Evolutionary conservation across 2,797 vertebrate species (phyloP).

Genomic region (Okamejei kenojei): DNA sequence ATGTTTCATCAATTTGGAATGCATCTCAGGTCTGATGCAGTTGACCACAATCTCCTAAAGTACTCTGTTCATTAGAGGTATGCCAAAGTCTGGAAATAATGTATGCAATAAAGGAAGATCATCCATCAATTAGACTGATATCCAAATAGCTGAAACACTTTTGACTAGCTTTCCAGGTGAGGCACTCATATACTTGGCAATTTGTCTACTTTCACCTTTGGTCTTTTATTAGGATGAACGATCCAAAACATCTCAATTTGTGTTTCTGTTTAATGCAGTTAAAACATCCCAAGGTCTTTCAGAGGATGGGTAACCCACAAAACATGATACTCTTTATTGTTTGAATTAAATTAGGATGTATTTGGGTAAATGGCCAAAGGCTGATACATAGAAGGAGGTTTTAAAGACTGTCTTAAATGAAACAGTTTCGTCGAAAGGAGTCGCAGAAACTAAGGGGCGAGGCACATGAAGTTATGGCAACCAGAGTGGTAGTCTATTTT

Average conservation of each 20-base stretch:
- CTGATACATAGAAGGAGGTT: background rate
- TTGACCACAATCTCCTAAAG: background rate
- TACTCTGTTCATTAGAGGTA: background rate
- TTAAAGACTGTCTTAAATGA: background rate
- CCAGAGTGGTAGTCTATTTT: background rate
- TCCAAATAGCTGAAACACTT: background rate
- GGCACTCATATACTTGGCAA: background rate
- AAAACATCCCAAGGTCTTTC: background rate
- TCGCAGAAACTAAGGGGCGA: background rate
- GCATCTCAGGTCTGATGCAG: background rate
- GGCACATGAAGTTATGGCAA: background rate
- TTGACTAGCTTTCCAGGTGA: background rate
- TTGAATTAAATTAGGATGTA: background rate
- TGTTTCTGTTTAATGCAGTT: background rate
- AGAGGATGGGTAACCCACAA: background rate
- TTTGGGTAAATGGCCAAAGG: background rate
- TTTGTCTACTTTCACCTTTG: background rate
- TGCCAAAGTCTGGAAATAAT: background rate
- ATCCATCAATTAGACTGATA: background rate
- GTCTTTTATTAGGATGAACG: background rate
- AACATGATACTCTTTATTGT: background rate
- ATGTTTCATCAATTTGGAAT: background rate
- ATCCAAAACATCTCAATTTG: background rate
- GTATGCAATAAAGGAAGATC: background rate
- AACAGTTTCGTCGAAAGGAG: background rate